A percentile compares a stretch with the other conserved stretches of the same genome.
Evolutionary conservation across 2,888 invertebrate species (phyloP).

Genomic region (Deroplatys truncata): DNA sequence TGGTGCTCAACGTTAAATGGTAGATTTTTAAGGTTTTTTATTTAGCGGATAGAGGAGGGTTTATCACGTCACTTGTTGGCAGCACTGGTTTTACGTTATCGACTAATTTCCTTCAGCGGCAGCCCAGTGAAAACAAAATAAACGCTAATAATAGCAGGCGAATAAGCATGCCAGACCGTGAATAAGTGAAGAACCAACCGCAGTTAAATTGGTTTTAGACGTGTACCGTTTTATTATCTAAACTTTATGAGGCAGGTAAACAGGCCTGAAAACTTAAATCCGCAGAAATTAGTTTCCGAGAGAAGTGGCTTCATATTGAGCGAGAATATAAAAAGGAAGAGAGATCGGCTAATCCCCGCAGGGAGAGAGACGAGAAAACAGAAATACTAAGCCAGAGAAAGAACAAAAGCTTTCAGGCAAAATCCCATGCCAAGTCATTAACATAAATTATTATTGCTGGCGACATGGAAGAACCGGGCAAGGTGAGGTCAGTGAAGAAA

Average conservation of each 20-base stretch:
- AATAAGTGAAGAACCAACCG: not conserved
- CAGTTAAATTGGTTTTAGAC: not conserved
- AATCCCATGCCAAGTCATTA: not conserved
- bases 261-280: not conserved
- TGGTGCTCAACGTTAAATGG: not conserved
- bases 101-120: not conserved
- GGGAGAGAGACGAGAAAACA: not conserved
- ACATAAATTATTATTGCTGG: not conserved
- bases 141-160: not conserved
- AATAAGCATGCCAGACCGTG: not conserved
- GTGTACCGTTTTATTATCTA: not conserved
- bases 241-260: not conserved
- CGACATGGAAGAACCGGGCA: no score
- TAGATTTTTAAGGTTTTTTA: not conserved
- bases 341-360: not conserved
- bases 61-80: not conserved
- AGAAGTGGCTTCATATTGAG: not conserved
- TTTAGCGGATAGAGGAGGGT: not conserved
- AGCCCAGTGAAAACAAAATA: not conserved
- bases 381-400: not conserved
- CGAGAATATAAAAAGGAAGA: not conserved
- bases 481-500: no score
- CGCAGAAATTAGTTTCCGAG: not conserved
- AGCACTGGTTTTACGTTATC: not conserved
- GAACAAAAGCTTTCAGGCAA: not conserved